Base-by-base conservation (phyloP, 2,888 invertebrate genomes). In the Cynaeus angustus region DNA sequence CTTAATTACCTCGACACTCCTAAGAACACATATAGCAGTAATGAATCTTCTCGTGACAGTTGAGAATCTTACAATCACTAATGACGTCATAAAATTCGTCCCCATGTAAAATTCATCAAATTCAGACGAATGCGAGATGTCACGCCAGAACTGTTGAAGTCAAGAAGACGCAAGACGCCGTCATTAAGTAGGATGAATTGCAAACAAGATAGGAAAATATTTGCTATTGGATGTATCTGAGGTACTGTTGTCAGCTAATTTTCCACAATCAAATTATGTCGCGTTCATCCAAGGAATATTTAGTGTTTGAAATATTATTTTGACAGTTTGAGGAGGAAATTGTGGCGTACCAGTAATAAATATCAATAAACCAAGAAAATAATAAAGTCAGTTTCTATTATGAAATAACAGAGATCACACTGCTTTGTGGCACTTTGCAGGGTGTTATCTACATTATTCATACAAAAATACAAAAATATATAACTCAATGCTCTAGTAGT, bases 151-250 rank as follows among this genome's bases (percentile, higher is more conserved):
- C 26, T 53, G 53, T 37, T 30, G 8, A 50, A 28, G 26, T 21
- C n/a, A 26, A 7, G 33, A 33, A 33, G 33, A 28, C 7, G 28
- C 28, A 28, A 28, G 28, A 33, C 13, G 28, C 41, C 13, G 10
- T 43, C 61, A 61, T 61, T 61, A 61, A 33, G 14, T 28, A 30
- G 45, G 61, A 61, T 61, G 46, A 61, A 61, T 61, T 61, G 33
- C 61, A 46, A 61, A 61, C 48, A 48, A 33, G 46, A 61, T 33
- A 48, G 30, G 33, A 30, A 21, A 61, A 46, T 61, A 33, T 59
- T 59, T 33, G 48, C 30, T 21, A 21, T 7, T 33, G 45, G 45
- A 46, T 33, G 16, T 4, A 33, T n/a, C n/a, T 33, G 33, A 7
- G 33, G 7, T 4, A n/a, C 4, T 33, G 33, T 33, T 4, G 6